A percentile compares a stretch with the other conserved stretches of the same genome.
phyloP scores from a whole-genome alignment of 1,140 invertebrate genomes.

The Neotoxoptera formosana region DNA sequence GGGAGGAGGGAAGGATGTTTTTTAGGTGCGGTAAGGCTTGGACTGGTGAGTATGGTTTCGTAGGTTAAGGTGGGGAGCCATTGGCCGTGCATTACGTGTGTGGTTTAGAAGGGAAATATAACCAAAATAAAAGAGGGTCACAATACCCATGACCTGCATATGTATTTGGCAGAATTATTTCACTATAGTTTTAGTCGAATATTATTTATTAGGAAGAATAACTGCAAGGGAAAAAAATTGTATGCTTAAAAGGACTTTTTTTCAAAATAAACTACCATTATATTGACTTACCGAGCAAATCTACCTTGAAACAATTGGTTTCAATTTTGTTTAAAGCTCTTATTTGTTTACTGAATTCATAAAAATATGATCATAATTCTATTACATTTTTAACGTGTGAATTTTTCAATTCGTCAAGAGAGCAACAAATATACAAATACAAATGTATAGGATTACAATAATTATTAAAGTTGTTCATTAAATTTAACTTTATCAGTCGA shows the following conservation, averaged over 20 bases:
- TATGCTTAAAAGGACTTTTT: neutral
- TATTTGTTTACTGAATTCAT: neutral
- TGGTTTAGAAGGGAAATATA: neutral
- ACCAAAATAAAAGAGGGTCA: slow-evolving; percentile 13
- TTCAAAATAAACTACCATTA: neutral
- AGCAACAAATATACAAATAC: neutral
- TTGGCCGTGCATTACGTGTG: slow-evolving; percentile 6
- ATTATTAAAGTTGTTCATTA: neutral
- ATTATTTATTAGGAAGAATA: neutral
- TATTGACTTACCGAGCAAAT: neutral
- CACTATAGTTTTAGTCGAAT: neutral
- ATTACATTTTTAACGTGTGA: neutral
- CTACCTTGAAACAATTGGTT: neutral
- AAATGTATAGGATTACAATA: neutral
- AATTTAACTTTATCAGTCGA: neutral
- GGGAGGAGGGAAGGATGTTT: neutral
- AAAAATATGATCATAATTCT: neutral
- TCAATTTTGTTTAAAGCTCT: neutral
- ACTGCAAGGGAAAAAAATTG: neutral
- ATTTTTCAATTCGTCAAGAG: neutral
- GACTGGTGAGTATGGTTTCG: neutral
- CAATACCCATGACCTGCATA: neutral
- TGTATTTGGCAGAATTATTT: neutral
- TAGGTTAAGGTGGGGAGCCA: neutral
- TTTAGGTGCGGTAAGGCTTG: neutral